A percentile compares a stretch with the other conserved stretches of the same genome.
These are phyloP conservation scores for Hirtodrosophila trivittata DNA, from an alignment of 2,888 invertebrate species.

Conservation along the genomic window DNA sequence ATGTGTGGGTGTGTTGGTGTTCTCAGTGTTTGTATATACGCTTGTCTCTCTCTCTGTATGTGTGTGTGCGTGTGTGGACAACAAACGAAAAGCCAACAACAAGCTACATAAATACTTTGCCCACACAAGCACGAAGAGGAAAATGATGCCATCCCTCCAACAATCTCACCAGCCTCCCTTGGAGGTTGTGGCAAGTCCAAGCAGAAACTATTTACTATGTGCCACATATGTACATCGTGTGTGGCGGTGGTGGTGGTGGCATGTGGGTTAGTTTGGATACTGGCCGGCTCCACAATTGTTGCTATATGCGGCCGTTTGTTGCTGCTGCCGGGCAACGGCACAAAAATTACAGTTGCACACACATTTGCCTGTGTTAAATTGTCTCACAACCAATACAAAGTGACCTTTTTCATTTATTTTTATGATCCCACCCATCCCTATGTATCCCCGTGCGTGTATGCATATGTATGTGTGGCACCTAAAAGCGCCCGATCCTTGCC, in stretches of 20 bases:
- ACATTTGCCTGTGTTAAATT: conserved; percentile 78
- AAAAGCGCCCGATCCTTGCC: conserved; percentile 7
- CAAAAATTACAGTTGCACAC: conserved; percentile 77
- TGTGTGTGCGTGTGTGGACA: conserved; percentile 36
- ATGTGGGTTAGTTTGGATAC: conserved; percentile 10
- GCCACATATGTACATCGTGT: conserved; percentile 48
- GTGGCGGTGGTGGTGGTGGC: conserved; percentile 13
- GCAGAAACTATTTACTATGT: conserved; percentile 71
- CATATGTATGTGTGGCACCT: conserved; percentile 22
- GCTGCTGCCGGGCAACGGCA: conserved; percentile 45
- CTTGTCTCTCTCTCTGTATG: conserved; percentile 19
- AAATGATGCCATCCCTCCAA: conserved; percentile 38
- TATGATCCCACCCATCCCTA: conserved; percentile 53
- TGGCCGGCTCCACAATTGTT: conserved; percentile 44
- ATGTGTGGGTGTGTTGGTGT: conserved; percentile 33
- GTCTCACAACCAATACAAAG: conserved; percentile 78
- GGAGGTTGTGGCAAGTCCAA: conserved; percentile 33
- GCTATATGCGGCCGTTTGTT: conserved; percentile 34
- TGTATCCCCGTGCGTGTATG: not conserved
- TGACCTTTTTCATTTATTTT: conserved; percentile 79
- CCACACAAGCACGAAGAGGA: conserved; percentile 24
- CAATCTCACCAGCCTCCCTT: conserved; percentile 19
- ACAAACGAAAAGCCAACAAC: conserved; percentile 68
- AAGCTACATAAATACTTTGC: conserved; percentile 60
- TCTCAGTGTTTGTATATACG: conserved; percentile 19